These are phyloP conservation scores for Drosophila borborema DNA, from an alignment of 2,888 invertebrate species.

Conservation along the genomic window DNA sequence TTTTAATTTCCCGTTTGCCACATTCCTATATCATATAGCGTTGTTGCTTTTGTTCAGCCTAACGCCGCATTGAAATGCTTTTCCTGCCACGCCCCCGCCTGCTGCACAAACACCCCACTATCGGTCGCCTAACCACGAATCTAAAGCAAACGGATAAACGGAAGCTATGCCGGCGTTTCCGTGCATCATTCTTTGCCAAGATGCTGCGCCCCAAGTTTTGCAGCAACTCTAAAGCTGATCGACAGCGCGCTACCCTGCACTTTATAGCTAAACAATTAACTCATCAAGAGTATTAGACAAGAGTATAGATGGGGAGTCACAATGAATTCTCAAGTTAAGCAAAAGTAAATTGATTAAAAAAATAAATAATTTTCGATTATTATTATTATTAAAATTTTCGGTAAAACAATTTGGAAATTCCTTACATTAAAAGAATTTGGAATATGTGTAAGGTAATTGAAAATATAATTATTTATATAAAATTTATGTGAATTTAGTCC, in stretches of 20 bases:
- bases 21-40: slow-evolving; percentile 5
- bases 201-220: slow-evolving; percentile 43
- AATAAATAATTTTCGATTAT: background rate
- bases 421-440: no score
- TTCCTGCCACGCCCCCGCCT: slow-evolving; percentile 30
- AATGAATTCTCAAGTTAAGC: no score
- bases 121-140: slow-evolving; percentile 10
- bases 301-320: background rate
- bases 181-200: slow-evolving; percentile 58
- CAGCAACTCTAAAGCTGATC: background rate
- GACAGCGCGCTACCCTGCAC: slow-evolving; percentile 22
- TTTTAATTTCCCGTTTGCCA: slow-evolving; percentile 61
- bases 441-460: no score
- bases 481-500: background rate
- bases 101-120: background rate
- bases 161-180: slow-evolving; percentile 69
- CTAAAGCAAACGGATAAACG: slow-evolving; percentile 52
- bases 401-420: no score
- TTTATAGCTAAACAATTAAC: no score
- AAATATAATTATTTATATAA: no score
- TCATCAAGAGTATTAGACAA: background rate
- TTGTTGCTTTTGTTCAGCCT: slow-evolving; percentile 47
- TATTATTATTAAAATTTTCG: no score
- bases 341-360: background rate
- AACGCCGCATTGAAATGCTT: slow-evolving; percentile 59